Evolutionary conservation across 2,113 vertebrate species (phyloP).

Genomic region (Pomatostomus ruficeps): DNA sequence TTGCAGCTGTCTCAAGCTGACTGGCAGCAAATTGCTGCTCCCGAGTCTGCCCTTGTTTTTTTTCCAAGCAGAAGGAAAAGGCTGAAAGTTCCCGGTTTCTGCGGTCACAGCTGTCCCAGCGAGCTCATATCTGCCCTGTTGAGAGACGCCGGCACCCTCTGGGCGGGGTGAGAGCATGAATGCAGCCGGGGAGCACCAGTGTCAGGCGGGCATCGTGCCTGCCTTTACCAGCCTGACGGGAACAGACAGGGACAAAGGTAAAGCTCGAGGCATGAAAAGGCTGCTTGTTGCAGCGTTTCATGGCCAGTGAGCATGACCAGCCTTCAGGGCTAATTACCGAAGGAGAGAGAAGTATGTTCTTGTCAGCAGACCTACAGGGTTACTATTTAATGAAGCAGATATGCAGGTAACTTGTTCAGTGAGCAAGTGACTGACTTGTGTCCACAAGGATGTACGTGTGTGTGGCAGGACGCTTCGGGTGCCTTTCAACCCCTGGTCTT

Average conservation of each 20-base stretch:
- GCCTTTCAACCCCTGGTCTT: neutral
- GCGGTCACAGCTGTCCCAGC: neutral
- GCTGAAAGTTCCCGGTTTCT: neutral
- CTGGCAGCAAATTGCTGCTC: neutral
- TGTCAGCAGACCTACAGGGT: conserved; percentile 60
- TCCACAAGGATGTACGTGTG: neutral
- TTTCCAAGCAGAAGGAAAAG: neutral
- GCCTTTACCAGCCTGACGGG: neutral
- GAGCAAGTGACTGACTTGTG: conserved; percentile 7
- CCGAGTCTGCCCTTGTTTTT: neutral
- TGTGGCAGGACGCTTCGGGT: neutral
- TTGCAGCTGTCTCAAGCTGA: neutral
- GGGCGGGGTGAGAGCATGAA: neutral
- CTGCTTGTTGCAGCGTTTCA: conserved; percentile 55
- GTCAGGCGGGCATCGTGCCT: neutral
- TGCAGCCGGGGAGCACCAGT: neutral
- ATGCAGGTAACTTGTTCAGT: conserved; percentile 38
- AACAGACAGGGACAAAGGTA: conserved; percentile 55
- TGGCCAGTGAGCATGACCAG: conserved; percentile 65
- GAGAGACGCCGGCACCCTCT: neutral
- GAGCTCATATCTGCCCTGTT: conserved; percentile 30
- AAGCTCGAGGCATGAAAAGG: conserved; percentile 54
- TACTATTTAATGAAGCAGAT: conserved; percentile 67
- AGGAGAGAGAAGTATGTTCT: conserved; percentile 57
- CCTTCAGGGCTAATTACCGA: conserved; percentile 63